These are phyloP conservation scores for Oceanites oceanicus DNA, from an alignment of 2,113 vertebrate genomes.

Conservation along the genomic window DNA sequence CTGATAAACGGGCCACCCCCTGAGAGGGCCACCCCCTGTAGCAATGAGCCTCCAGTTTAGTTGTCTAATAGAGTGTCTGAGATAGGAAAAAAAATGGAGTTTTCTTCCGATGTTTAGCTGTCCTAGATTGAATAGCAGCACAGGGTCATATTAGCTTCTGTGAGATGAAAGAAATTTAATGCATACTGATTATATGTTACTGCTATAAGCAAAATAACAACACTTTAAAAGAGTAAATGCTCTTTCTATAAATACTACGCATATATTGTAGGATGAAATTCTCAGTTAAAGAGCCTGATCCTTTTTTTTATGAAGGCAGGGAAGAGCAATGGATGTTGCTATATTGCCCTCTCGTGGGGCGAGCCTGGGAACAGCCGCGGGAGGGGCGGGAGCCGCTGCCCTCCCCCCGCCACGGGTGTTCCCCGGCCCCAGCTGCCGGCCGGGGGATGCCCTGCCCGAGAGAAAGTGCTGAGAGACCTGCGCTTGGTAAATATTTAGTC, in stretches of 20 bases:
- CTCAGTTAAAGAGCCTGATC: background rate
- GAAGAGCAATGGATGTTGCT: background rate
- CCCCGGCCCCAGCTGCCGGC: background rate
- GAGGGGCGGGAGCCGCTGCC: background rate
- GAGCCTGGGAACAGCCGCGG: background rate
- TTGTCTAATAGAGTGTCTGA: background rate
- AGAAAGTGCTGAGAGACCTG: background rate
- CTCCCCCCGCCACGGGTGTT: fast-evolving
- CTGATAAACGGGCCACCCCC: background rate
- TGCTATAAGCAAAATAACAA: background rate
- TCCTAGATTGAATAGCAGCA: background rate
- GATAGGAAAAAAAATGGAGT: fast-evolving
- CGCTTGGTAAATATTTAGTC: background rate
- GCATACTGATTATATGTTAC: background rate
- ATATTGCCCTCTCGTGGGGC: slow-evolving; percentile 43
- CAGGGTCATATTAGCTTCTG: background rate
- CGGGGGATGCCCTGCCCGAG: background rate
- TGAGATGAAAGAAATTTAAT: background rate
- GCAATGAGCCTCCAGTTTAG: background rate
- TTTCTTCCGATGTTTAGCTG: background rate
- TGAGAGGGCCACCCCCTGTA: too few species aligned
- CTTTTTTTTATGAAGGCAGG: fast-evolving
- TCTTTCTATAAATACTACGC: background rate
- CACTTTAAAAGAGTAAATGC: background rate
- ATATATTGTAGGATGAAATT: background rate